Percentiles rank a stretch among this genome's conserved stretches.
Evolutionary conservation across 1,140 invertebrate species (phyloP).

Genomic region (Tetraneura akinire): DNA sequence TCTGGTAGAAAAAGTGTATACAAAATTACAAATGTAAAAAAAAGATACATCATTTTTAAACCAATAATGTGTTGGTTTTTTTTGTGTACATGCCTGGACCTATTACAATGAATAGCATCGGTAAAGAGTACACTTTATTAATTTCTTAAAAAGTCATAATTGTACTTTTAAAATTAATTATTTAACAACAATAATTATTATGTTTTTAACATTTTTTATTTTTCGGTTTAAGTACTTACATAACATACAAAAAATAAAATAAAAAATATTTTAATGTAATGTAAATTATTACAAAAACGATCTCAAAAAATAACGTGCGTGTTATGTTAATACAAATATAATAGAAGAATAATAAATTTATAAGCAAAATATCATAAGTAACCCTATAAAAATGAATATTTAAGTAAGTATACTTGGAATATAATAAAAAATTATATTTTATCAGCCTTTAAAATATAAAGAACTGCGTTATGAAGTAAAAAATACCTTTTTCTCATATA

Average conservation of each 20-base stretch:
- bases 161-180: too few relatives aligned
- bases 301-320: background rate
- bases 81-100: too few relatives aligned
- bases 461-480: background rate
- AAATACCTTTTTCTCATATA: background rate
- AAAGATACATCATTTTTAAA: too few relatives aligned
- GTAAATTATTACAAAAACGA: background rate
- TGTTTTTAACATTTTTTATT: background rate
- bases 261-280: background rate
- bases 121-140: too few relatives aligned
- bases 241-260: too few relatives aligned
- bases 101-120: too few relatives aligned
- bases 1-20: too few relatives aligned
- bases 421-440: background rate
- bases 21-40: too few relatives aligned
- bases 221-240: background rate
- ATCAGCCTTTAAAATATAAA: background rate
- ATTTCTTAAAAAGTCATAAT: too few relatives aligned
- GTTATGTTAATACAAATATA: background rate
- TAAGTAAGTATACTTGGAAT: background rate
- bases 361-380: background rate
- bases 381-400: background rate
- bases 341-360: background rate
- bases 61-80: too few relatives aligned
- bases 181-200: too few relatives aligned